Evolutionary conservation across 92 coral and sea anemone species (phyloP), one percentile per base, ranked within the genome.

Genomic region (Palythoa grandiflora): DNA sequence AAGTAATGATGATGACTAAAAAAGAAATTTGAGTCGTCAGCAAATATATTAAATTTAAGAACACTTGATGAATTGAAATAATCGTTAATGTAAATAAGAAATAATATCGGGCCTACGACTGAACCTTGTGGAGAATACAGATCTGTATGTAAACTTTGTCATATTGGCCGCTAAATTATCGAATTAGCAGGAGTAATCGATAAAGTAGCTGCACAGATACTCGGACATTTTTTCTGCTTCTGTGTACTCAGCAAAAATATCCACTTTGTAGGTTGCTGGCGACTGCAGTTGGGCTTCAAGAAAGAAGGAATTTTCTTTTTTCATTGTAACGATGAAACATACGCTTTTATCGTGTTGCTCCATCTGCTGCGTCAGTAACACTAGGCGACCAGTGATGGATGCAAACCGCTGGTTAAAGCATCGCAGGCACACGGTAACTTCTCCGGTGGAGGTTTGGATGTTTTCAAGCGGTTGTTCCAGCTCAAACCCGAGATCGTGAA

Each of bases 191-290:
- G 90, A 52, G 38, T 90, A 90, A 65, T 75, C 92, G 38, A 95
- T 87, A 70, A 85, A 77, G 74, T 95, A 95, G 39, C 84, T 86
- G 71, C 98, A 95, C 2, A 95, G 83, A 28, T 83, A 95, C 2
- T 77, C 81, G 3, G 83, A 84, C 16, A 84, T 13, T 15, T 53
- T 47, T 6, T 86, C 90, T 37, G 87, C 90, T 36, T 85, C 93
- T 6, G 15, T 72, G 37, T 89, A 73, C 80, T 91, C 88, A 2
- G 94, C 94, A 75, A 91, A 95, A 61, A 93, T 48, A 17, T 91
- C 92, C 68, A 95, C 63, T 16, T 53, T 80, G 88, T 95, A 95
- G 4, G 88, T 81, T 20, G 94, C 96, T 2, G 92, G 80, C 3
- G 71, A 55, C 8, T 94, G 91, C 11, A 91, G 84, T 59, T 91